Base-by-base conservation (phyloP, 2,797 vertebrate species). In the Molossus alvarezi region DNA sequence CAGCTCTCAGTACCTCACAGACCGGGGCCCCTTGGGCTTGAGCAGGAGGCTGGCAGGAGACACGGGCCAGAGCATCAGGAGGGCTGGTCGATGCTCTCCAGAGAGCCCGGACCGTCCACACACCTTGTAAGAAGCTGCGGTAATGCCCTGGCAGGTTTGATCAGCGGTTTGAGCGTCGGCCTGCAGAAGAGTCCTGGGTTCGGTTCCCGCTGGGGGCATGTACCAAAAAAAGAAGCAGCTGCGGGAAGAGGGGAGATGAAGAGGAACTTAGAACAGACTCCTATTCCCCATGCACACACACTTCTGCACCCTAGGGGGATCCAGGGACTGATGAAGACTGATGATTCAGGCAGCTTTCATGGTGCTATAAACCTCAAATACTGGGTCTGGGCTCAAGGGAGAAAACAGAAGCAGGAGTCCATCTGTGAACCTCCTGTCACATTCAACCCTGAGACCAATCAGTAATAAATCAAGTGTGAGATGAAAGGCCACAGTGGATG, bases 231-330 rank as follows among this genome's bases (percentile, higher is more conserved):
- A 33, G 33, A 64, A 88, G 88, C 77, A 58, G 72, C 27, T 71
- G 29, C 65, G 11, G 69, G 48, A 65, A 64, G 69, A 41, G 0
- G 69, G 65, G 23, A 62, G n/a, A 3, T 15, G 18, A 27, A 41
- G 62, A 15, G 29, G 48, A 29, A 12, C 5, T 10, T 55, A 48
- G 57, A 83, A 67, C 45, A 77, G 41, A 72, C 18, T 60, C 51
- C 8, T 58, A 4, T 25, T 4, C 17, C 41, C 5, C 14, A 12
- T 0, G 0, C 15, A 62, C 25, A 27, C 51, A 48, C 4, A 37
- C 57, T 41, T 88, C 6, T 67, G 29, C 3, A 62, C 17, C 17
- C 57, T 33, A 60, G 57, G 75, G 75, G 67, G 37, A 85, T n/a
- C 60, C 23, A 12, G 45, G 72, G 53, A 51, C n/a, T 80, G 29